A percentile compares a stretch with the other conserved stretches of the same genome.
Conservation (phyloP, 2,797 vertebrate species). For the Allochrocebus solatus region DNA sequence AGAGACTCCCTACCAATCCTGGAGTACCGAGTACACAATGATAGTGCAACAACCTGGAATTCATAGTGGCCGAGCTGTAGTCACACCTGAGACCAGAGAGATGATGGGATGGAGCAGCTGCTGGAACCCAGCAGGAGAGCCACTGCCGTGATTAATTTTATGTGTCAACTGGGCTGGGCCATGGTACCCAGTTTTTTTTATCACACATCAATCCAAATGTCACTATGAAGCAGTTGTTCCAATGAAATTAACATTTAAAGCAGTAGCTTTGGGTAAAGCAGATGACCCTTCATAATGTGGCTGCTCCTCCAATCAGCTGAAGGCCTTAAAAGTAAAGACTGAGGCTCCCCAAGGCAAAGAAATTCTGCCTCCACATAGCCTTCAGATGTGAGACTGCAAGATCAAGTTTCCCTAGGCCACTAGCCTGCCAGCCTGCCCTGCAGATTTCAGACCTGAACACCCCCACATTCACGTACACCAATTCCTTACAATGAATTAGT, state of each 20-base stretch:
- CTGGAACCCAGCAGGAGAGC: neutral
- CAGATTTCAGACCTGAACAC: rapidly evolving
- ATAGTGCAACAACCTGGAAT: neutral
- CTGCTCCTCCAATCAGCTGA: neutral
- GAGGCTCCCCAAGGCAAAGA: neutral
- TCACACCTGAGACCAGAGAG: neutral
- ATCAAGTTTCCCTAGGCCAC: rapidly evolving
- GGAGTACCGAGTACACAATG: neutral
- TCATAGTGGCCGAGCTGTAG: rapidly evolving
- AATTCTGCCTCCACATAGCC: neutral
- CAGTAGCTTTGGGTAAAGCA: neutral
- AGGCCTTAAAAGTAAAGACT: neutral
- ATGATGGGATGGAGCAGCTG: rapidly evolving
- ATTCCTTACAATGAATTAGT: neutral
- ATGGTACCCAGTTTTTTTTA: neutral
- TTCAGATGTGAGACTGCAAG: neutral
- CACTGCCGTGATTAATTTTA: neutral
- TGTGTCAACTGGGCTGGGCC: neutral
- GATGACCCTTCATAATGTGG: rapidly evolving
- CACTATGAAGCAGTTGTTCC: too few relatives aligned
- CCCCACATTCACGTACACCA: rapidly evolving
- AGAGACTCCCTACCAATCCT: neutral
- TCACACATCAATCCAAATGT: neutral
- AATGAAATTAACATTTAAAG: neutral
- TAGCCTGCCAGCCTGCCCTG: too few relatives aligned